Evolutionary conservation across 2,888 invertebrate genomes (phyloP), one percentile per base, ranked within the genome.

Genomic region (Xestia ashworthii): DNA sequence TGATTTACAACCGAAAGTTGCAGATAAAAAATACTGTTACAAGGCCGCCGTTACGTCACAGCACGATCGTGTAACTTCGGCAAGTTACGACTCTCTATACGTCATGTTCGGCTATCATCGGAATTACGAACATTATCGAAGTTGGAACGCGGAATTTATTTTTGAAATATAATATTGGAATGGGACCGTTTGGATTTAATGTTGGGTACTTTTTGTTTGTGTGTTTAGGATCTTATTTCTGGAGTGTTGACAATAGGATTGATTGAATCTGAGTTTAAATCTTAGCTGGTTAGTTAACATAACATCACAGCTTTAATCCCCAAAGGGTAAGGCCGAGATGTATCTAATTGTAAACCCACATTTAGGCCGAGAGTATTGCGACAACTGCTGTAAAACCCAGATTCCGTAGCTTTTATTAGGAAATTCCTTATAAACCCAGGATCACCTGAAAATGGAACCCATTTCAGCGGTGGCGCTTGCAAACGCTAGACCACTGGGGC

Each of bases 71-170:
- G 70, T 71, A 85, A 84, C 72, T 83, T 83, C 78, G 82, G 78
- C 78, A 73, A 84, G 71, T 79, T 84, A 84, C 82, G 75, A 60
- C 82, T 69, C 48, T 16, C 78, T 60, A 84, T 82, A 85, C 84
- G 85, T 84, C 84, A 84, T 82, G 76, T 80, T 85, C 85, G 84
- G 82, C 82, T 85, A 84, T 84, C 85, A 85, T 84, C 85, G 82
- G 84, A 85, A 79, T 84, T 85, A 84, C 80, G 76, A 85, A 84
- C 76, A 79, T 85, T 82, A 71, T 76, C 71, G 73, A 84, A 84
- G 71, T 84, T 82, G 64, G 85, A 82, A 85, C 74, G 70, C 71
- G 67, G 78, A 84, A 75, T 84, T 85, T 84, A 84, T 85, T 78
- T 85, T 84, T 82, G 78, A 84, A 84, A 82, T 82, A 75, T 84